Evolutionary conservation across 2,888 invertebrate genomes (phyloP), one percentile per base, ranked within the genome.

Genomic region (Mechanitis mazaeus): DNA sequence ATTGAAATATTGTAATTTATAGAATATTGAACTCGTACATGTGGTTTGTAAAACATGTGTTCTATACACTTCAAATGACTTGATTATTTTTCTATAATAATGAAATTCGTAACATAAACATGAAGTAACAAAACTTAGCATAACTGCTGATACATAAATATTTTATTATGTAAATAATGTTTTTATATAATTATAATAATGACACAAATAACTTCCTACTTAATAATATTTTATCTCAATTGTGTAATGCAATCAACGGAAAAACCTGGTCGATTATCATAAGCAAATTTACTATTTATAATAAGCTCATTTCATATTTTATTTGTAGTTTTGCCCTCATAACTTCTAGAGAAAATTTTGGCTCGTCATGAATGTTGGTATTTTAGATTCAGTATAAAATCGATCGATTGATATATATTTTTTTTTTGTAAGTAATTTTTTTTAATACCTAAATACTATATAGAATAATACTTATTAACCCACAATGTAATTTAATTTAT

Each of bases 1-100:
- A 20, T 67, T 58, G 58, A 61, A 63, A 65, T 69, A 64, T 60
- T 60, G 46, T 64, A 58, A 59, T 63, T 64, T 64, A 61, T 61
- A 64, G 69, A 64, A 71, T 76, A 73, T 78, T 79, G 77, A 78
- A 75, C 75, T 70, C 74, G 66, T 70, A 76, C 78, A 82, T 74
- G 74, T 79, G 78, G 75, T 71, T 66, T 69, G 68, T 72, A 75
- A 69, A 68, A 67, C 75, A 76, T 77, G 68, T 76, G 75, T 71
- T 71, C 53, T 54, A 46, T 47, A 56, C 35, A 20, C 55, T 50
- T 50, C 47, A 20, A 56, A 33, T 20, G 20, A 42, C 33, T 35
- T 45, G 31, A 53, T 12, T 42, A 55, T 55, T 31, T 12, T 45
- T 55, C 47, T 38, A 31, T 45, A 31, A 45, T 11, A 31, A 28